Evolutionary conservation across 2,888 invertebrate genomes (phyloP).

Genomic region (Neria commutata): DNA sequence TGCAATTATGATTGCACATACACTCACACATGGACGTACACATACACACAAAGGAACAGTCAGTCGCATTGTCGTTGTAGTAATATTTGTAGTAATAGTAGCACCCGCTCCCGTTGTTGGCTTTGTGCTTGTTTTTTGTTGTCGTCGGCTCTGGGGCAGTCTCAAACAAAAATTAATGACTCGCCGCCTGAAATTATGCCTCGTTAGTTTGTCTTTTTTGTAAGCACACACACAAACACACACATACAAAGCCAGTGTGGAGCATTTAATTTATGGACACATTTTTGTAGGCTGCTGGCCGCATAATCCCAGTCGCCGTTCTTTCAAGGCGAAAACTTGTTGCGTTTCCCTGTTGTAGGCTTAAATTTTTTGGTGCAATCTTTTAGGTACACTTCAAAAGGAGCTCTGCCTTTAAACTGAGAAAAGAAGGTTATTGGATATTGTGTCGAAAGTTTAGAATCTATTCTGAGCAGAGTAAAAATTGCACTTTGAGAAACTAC

Average conservation of each 20-base stretch:
- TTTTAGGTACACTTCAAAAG: too few relatives aligned
- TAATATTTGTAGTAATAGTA: background rate
- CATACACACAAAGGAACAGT: background rate
- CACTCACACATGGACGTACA: background rate
- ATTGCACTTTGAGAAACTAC: too few relatives aligned
- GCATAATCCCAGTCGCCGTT: too few relatives aligned
- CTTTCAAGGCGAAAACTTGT: background rate
- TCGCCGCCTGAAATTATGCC: conserved; percentile 23
- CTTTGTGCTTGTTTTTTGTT: background rate
- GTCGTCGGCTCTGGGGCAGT: conserved; percentile 17
- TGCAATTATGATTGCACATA: background rate
- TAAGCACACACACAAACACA: too few relatives aligned
- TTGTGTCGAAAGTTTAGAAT: too few relatives aligned
- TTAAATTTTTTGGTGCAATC: too few relatives aligned
- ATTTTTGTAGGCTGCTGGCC: conserved; percentile 9
- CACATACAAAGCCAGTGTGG: too few relatives aligned
- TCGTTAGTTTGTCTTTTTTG: too few relatives aligned
- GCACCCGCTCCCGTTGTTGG: background rate
- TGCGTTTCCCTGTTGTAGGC: too few relatives aligned
- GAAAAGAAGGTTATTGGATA: too few relatives aligned
- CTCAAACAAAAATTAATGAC: conserved; percentile 25
- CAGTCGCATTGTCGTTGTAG: background rate
- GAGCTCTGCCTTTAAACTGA: too few relatives aligned
- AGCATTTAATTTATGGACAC: conserved; percentile 16
- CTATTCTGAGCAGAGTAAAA: too few relatives aligned